These are phyloP conservation scores for Drosophila paulistorum DNA, from an alignment of 1,140 invertebrate species.

Conservation along the genomic window DNA sequence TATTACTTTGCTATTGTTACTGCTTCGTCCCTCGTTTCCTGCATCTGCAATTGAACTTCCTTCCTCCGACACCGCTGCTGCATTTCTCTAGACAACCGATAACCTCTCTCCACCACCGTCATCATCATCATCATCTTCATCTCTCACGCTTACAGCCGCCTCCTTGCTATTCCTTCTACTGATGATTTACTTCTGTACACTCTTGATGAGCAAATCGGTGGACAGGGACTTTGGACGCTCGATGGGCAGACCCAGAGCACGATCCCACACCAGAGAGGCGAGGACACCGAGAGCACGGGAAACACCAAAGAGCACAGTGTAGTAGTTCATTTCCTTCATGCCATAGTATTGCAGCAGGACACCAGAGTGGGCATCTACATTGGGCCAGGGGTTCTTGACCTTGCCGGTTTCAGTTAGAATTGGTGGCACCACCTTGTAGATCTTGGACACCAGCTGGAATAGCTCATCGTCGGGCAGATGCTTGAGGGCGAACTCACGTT, in stretches of 20 bases:
- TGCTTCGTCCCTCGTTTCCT: conserved; percentile 26
- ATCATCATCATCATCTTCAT: neutral
- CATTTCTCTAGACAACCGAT: conserved; percentile 1
- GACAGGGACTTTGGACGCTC: conserved; percentile 95
- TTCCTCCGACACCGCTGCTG: conserved; percentile 6
- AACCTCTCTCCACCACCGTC: conserved; percentile 7
- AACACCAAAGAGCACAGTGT: conserved; percentile 98
- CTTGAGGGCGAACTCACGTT: conserved; percentile 97
- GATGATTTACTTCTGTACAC: conserved; percentile 78
- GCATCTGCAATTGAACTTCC: conserved; percentile 42
- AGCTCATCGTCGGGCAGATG: conserved; percentile 96
- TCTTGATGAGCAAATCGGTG: conserved; percentile 75
- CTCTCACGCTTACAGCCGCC: conserved; percentile 10
- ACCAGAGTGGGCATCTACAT: conserved; percentile 99
- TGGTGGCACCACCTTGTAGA: conserved; percentile 97
- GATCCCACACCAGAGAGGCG: conserved; percentile 96
- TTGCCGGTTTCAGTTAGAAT: conserved; percentile 97
- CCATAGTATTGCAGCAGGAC: conserved; percentile 97
- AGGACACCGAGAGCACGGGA: conserved; percentile 96
- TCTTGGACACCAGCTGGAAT: conserved; percentile 95
- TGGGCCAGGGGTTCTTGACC: conserved; percentile 99
- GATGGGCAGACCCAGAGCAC: conserved; percentile 96
- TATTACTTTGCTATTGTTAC: conserved; percentile 46
- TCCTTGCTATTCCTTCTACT: neutral
- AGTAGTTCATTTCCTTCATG: conserved; percentile 99